A percentile compares a stretch with the other conserved stretches of the same genome.
These are phyloP conservation scores for Zonitis immaculata DNA, from an alignment of 2,888 invertebrate species.

Conservation along the genomic window DNA sequence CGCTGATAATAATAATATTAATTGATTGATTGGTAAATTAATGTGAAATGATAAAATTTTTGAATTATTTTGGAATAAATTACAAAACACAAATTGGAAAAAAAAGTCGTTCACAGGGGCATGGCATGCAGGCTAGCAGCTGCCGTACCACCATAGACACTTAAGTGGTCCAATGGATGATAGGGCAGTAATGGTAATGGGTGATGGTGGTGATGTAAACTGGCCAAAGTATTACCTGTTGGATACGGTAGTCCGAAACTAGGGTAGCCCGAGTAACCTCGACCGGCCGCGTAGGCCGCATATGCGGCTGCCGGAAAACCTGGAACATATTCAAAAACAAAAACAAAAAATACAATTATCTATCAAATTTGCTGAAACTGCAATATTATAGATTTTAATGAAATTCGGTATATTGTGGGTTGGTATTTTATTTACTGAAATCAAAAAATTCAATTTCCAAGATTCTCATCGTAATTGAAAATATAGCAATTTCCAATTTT, in stretches of 20 bases:
- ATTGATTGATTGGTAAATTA: not conserved
- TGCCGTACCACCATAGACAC: constrained; percentile 55
- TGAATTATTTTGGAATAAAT: too few species aligned
- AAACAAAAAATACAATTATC: too few species aligned
- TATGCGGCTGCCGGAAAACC: constrained; percentile 94
- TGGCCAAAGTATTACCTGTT: constrained; percentile 87
- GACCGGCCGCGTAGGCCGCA: constrained; percentile 94
- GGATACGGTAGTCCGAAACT: constrained; percentile 97
- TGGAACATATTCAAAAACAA: constrained; percentile 50
- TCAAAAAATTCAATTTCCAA: too few species aligned
- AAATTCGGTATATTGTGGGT: too few species aligned
- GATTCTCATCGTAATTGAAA: too few species aligned
- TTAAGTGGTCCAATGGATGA: constrained; percentile 58
- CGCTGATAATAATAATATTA: not conserved
- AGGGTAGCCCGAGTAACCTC: constrained; percentile 96
- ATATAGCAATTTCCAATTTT: too few species aligned
- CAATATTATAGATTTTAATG: too few species aligned
- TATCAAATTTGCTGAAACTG: too few species aligned
- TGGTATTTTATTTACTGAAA: too few species aligned
- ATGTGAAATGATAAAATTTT: constrained; percentile 1
- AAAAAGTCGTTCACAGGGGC: constrained; percentile 66
- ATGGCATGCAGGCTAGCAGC: constrained; percentile 65
- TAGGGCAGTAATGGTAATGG: constrained; percentile 59
- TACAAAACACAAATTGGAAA: too few species aligned
- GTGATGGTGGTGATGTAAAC: constrained; percentile 67